phyloP scores from a whole-genome alignment of 2,888 invertebrate genomes.

The Torymus tubicola region DNA sequence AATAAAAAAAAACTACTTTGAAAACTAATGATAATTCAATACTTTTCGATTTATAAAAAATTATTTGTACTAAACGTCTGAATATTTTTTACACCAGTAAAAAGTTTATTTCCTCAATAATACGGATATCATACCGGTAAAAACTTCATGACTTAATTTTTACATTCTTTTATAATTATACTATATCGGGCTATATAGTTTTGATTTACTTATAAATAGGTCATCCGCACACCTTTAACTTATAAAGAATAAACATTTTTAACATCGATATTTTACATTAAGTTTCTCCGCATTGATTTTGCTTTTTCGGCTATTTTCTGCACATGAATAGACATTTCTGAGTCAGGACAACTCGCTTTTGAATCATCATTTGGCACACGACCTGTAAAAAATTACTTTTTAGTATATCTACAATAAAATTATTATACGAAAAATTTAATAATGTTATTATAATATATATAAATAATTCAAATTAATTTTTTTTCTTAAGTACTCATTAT shows the following conservation, averaged over 20 bases:
- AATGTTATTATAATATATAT: not conserved
- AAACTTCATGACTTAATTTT: no score
- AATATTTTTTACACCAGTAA: no score
- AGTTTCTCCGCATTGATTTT: constrained; percentile 22
- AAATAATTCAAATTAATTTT: not conserved
- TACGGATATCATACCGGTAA: no score
- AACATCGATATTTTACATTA: constrained; percentile 16
- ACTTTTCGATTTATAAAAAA: no score
- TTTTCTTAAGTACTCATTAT: not conserved
- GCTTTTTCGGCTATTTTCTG: constrained; percentile 52
- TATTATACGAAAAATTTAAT: no score
- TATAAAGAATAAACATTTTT: constrained; percentile 10
- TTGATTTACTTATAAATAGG: no score
- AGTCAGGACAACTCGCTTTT: not conserved
- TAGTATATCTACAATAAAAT: not conserved
- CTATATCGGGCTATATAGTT: no score
- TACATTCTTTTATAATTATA: no score
- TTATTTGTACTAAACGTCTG: no score
- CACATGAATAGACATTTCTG: constrained; percentile 51
- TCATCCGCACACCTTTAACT: not conserved
- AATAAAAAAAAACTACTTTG: no score
- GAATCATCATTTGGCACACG: constrained; percentile 38
- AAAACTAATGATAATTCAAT: no score
- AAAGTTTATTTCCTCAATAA: no score
- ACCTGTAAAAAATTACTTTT: constrained; percentile 25